Percentiles rank a stretch among this genome's conserved stretches.
Conservation (phyloP, 2,113 vertebrate species). For the Phocoena sinus region DNA sequence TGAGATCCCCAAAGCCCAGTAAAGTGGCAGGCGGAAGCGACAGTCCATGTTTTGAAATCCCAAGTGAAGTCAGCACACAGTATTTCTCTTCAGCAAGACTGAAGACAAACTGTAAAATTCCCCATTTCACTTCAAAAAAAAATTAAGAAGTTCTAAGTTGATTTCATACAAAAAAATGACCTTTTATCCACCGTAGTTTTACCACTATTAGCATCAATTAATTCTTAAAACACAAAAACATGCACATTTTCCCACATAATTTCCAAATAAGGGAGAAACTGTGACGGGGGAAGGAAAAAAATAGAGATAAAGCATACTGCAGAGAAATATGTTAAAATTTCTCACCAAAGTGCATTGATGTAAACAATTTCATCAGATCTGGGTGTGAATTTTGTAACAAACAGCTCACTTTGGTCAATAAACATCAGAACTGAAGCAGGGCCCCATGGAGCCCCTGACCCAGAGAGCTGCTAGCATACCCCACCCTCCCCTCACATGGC, state of each 20-base stretch:
- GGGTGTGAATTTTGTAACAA: neutral
- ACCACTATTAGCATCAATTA: neutral
- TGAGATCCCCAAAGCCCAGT: neutral
- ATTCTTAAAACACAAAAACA: slow-evolving; percentile 33
- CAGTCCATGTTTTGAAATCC: neutral
- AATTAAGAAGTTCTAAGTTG: neutral
- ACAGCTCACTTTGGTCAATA: neutral
- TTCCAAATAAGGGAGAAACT: neutral
- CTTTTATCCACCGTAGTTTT: neutral
- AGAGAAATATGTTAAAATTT: neutral
- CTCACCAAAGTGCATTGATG: neutral
- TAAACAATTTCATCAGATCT: neutral
- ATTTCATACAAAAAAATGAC: neutral
- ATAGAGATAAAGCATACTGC: neutral
- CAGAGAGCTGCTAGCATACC: neutral
- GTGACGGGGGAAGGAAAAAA: neutral
- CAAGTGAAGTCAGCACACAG: neutral
- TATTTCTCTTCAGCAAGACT: neutral
- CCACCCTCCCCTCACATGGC: neutral
- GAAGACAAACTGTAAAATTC: neutral
- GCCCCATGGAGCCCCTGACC: neutral
- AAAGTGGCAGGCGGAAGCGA: neutral
- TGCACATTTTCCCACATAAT: neutral
- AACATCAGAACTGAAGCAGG: neutral
- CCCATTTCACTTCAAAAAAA: neutral